A percentile compares a stretch with the other conserved stretches of the same genome.
phyloP scores from a whole-genome alignment of 2,113 vertebrate genomes.

The Salvelinus alpinus region DNA sequence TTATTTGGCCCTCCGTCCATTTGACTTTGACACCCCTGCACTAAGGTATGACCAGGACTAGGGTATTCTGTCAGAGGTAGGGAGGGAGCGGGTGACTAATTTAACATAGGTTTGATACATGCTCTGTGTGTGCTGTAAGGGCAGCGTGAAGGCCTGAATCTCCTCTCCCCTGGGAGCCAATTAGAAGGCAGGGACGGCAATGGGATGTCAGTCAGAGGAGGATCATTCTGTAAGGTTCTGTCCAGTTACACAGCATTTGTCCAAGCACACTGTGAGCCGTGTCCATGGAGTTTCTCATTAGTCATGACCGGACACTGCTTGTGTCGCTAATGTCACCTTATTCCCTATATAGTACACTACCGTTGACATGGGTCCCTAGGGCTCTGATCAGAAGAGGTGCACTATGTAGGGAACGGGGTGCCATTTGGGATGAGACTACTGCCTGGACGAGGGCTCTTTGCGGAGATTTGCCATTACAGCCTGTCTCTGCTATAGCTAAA shows the following conservation, averaged over 20 bases:
- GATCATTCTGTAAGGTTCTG: background rate
- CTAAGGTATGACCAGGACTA: too few species aligned
- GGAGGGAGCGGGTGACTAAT: conserved; percentile 15
- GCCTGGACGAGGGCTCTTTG: background rate
- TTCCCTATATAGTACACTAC: too few species aligned
- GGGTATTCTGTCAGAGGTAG: background rate
- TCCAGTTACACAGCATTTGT: background rate
- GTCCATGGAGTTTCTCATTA: background rate
- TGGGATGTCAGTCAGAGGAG: background rate
- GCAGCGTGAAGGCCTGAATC: background rate
- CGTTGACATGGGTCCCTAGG: too few species aligned
- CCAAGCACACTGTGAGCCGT: background rate
- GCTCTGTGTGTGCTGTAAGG: conserved; percentile 1
- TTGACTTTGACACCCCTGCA: too few species aligned
- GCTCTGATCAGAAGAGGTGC: too few species aligned
- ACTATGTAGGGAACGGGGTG: too few species aligned
- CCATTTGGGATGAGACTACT: too few species aligned
- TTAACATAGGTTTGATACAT: background rate
- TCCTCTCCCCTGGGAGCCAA: conserved; percentile 20
- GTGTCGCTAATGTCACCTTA: too few species aligned
- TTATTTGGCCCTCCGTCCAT: too few species aligned
- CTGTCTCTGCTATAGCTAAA: background rate
- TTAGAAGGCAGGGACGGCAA: conserved; percentile 6
- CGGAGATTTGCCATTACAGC: background rate
- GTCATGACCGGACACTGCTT: background rate